Percentiles rank a stretch among this genome's conserved stretches.
These are phyloP conservation scores for Pseudococcus longispinus DNA, from an alignment of 2,888 invertebrate species.

Conservation along the genomic window DNA sequence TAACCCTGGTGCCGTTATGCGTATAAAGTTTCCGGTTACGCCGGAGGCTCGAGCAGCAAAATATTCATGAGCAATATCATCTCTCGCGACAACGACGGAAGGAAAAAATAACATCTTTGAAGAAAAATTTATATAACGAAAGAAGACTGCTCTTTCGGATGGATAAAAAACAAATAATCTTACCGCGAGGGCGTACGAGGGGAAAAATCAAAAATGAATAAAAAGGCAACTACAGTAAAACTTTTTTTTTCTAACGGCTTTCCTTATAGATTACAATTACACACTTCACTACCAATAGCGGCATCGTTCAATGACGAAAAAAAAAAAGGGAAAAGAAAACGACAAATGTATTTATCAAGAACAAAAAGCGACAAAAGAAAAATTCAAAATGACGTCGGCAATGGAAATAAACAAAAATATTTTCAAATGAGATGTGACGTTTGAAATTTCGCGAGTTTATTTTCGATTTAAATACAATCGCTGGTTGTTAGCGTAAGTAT, in stretches of 20 bases:
- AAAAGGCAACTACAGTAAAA: slow-evolving; percentile 17
- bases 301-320: neutral
- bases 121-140: slow-evolving; percentile 15
- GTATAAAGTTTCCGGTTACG: slow-evolving; percentile 6
- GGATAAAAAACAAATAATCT: slow-evolving; percentile 30
- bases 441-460: neutral
- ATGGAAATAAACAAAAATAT: slow-evolving; percentile 31
- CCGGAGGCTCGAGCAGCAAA: neutral
- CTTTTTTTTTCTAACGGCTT: slow-evolving; percentile 14
- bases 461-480: slow-evolving; percentile 2
- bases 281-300: slow-evolving; percentile 32
- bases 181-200: neutral
- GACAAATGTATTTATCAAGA: slow-evolving; percentile 33
- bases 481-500: neutral
- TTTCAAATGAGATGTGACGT: slow-evolving; percentile 15
- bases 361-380: slow-evolving; percentile 34
- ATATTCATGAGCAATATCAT: slow-evolving; percentile 11
- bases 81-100: neutral
- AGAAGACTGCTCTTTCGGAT: neutral
- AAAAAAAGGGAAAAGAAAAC: neutral
- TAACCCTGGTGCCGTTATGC: neutral
- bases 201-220: slow-evolving; percentile 39
- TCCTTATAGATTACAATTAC: slow-evolving; percentile 43
- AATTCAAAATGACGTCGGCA: slow-evolving; percentile 30
- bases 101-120: slow-evolving; percentile 39